Evolutionary conservation across 35 echinoderm and acorn worm species (phyloP), one percentile per base, ranked within the genome.

Genomic region (Patiria miniata): DNA sequence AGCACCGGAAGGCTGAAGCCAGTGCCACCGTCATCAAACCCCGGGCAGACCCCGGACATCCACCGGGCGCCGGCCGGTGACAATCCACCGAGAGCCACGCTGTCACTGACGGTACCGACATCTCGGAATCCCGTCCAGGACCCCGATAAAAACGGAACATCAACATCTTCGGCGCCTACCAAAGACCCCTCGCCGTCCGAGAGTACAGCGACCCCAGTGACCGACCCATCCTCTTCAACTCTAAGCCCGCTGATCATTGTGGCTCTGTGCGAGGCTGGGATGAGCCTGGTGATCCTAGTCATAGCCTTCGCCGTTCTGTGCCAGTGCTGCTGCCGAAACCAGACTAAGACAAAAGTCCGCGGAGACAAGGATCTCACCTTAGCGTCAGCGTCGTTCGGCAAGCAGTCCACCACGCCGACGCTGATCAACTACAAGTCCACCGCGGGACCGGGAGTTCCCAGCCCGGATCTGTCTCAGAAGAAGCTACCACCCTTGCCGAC

Each of bases 281-380:
- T 73, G 65, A 73, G 65, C 15, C 65, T 73, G 26, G 34, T 73
- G 19, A 73, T 73, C 4, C 65, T 73, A 10, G 15, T 73, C 65
- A 73, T 73, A 18, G 65, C 65, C 21, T 73, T 73, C 9, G 65
- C 65, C 65, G 65, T 73, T 10, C 29, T 73, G 65, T 73, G 65
- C 65, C 65, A 73, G 65, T 73, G 65, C 26, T 73, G 65, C 26
- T 73, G 65, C 34, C 65, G 65, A 23, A 73, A 73, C 26, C 65
- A 73, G 65, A 73, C 65, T 23, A 73, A 73, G 26, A 23, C 65
- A 10, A 73, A 26, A 34, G 65, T 73, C 8, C 65, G 65, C 19
- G 65, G 65, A 18, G 65, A 73, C 65, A 73, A 73, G 26, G 65
- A 73, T 34, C 26, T 73, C 2, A 73, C 65, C 26, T 23, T 73